A percentile compares a stretch with the other conserved stretches of the same genome.
phyloP scores from a whole-genome alignment of 2,888 invertebrate genomes.

The Cephus spinipes region DNA sequence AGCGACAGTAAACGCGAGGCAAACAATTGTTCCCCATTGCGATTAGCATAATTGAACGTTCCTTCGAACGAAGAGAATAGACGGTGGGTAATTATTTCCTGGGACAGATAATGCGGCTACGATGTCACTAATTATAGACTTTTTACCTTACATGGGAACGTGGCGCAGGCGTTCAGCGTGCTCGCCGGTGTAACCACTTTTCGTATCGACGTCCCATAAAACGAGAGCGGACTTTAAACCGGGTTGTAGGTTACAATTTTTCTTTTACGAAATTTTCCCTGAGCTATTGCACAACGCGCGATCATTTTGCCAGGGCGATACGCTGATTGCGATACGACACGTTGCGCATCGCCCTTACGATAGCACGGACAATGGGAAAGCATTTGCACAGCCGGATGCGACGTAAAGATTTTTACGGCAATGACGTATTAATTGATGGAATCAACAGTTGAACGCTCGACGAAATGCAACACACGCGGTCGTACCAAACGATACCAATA shows the following conservation, averaged over 20 bases:
- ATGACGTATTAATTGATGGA: neutral
- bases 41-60: conserved; percentile 56
- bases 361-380: neutral
- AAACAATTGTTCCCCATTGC: conserved; percentile 15
- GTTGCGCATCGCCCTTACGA: neutral
- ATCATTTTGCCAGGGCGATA: neutral
- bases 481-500: neutral
- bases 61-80: conserved; percentile 32
- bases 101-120: conserved; percentile 34
- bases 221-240: neutral
- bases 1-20: neutral
- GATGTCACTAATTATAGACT: conserved; percentile 36
- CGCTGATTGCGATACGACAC: neutral
- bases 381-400: neutral
- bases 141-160: conserved; percentile 12
- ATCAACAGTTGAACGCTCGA: neutral
- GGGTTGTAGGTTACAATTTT: neutral
- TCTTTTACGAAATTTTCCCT: neutral
- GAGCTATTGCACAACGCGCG: neutral
- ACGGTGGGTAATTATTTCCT: conserved; percentile 42
- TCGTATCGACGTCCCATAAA: neutral
- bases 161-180: neutral
- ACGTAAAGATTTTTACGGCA: neutral
- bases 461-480: neutral
- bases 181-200: neutral